phyloP scores from a whole-genome alignment of 2,888 invertebrate genomes.

The Nomada lathburiana region DNA sequence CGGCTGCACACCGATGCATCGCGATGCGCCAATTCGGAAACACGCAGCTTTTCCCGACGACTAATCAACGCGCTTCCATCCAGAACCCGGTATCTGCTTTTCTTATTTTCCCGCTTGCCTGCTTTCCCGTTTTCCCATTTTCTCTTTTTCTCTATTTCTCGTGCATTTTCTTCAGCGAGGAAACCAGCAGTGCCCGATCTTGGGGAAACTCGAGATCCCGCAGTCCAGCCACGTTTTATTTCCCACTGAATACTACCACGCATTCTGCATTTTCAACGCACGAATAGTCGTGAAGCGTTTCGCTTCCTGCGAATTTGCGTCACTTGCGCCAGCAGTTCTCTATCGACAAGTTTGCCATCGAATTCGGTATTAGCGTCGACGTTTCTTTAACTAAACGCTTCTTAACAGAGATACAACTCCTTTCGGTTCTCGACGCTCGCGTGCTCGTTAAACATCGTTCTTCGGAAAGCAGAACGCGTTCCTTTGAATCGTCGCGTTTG shows the following conservation, averaged over 20 bases:
- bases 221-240: conserved; percentile 69
- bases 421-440: conserved; percentile 16
- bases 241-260: conserved; percentile 54
- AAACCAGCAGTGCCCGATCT: neutral
- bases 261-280: conserved; percentile 51
- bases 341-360: conserved; percentile 37
- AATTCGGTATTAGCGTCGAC: conserved; percentile 67
- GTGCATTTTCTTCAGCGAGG: neutral
- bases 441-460: conserved; percentile 16
- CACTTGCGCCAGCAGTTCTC: no score
- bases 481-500: neutral
- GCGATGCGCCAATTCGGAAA: neutral
- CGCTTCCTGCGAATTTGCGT: conserved; percentile 6
- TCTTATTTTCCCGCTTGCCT: neutral
- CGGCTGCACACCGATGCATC: neutral
- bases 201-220: conserved; percentile 3
- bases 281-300: conserved; percentile 62
- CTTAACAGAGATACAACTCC: conserved; percentile 19
- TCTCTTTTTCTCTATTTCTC: neutral
- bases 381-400: conserved; percentile 56
- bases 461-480: neutral
- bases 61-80: conserved; percentile 1
- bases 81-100: no score
- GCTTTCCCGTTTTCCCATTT: neutral
- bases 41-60: neutral